These are phyloP conservation scores for Sarcophaga subvicina DNA, from an alignment of 2,888 invertebrate species.

Conservation along the genomic window DNA sequence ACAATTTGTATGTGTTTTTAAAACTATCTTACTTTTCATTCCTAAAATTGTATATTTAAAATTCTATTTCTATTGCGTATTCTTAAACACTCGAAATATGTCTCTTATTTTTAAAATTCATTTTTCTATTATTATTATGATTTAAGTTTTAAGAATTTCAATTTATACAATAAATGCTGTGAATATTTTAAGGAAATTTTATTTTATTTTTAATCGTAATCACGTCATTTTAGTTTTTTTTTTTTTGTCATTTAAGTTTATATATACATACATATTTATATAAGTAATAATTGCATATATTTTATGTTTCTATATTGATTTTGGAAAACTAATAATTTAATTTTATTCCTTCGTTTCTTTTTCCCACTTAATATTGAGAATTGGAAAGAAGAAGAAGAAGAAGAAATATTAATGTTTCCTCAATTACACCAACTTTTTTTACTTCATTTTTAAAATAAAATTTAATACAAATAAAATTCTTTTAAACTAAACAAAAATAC, in stretches of 20 bases:
- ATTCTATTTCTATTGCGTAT: background rate
- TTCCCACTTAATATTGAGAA: background rate
- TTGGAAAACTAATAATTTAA: too few species aligned
- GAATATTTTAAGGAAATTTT: conserved; percentile 62
- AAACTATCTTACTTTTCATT: conserved; percentile 51
- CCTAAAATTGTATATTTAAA: conserved; percentile 32
- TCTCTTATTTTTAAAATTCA: conserved; percentile 1
- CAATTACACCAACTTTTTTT: conserved; percentile 52
- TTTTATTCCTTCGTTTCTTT: background rate
- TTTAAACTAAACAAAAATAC: conserved; percentile 38
- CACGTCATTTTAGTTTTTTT: conserved; percentile 17
- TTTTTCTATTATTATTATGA: background rate
- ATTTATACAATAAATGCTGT: conserved; percentile 62
- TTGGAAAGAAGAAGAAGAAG: conserved; percentile 11
- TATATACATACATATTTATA: background rate
- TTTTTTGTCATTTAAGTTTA: conserved; percentile 23
- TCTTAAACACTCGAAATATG: conserved; percentile 29
- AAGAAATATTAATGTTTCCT: conserved; percentile 58
- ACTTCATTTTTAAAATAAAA: conserved; percentile 61
- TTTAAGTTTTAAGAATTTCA: conserved; percentile 51
- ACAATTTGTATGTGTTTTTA: background rate
- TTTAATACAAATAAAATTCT: conserved; percentile 61
- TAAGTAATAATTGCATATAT: background rate
- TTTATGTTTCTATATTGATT: background rate
- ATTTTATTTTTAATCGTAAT: conserved; percentile 20